Base-by-base conservation (phyloP, 2,888 invertebrate genomes). In the Oscheius sp. region DNA sequence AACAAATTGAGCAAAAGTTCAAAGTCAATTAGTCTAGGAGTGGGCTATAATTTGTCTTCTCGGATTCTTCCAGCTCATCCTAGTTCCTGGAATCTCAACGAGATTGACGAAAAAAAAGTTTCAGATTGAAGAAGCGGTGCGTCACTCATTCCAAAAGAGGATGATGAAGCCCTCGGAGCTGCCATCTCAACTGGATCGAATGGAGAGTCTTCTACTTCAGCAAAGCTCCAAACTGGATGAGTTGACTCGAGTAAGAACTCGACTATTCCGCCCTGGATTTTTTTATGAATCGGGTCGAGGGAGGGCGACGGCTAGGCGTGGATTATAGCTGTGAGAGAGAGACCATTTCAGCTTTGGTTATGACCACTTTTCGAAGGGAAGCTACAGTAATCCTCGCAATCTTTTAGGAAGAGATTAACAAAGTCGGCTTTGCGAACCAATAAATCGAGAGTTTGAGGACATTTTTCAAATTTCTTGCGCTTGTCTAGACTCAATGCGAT, bases 151-250 rank as follows among this genome's bases (percentile, higher is more conserved):
- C 20, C n/a, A 27, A 15, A 61, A 27, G 25, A 27, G 17, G 2
- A 61, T 45, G 61, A 27, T 12, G 20, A 10, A 27, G 25, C 25
- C 33, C 6, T n/a, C 17, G 25, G 42, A 23, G 23, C 29, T 20
- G 42, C 61, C 39, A 17, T 15, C n/a, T 15, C 64, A 64, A 33
- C 34, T 64, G 29, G 48, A 48, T n/a, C 46, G 64, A 20, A 64
- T 64, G 10, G 64, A 64, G 29, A 20, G 34, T 31, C 64, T 64
- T 17, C 50, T 64, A 15, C 48, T 64, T 3, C 12, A 33, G 20
- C 64, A 64, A 20, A 46, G 25, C 33, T 15, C 25, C 8, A 58
- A 42, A 23, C 5, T 42, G 20, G 37, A 42, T n/a, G 58, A 58
- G 39, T 17, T 39, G 42, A 42, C 23, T 10, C 17, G 58, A 12